Evolutionary conservation across 2,888 invertebrate genomes (phyloP).

Genomic region (Eurois occulta): DNA sequence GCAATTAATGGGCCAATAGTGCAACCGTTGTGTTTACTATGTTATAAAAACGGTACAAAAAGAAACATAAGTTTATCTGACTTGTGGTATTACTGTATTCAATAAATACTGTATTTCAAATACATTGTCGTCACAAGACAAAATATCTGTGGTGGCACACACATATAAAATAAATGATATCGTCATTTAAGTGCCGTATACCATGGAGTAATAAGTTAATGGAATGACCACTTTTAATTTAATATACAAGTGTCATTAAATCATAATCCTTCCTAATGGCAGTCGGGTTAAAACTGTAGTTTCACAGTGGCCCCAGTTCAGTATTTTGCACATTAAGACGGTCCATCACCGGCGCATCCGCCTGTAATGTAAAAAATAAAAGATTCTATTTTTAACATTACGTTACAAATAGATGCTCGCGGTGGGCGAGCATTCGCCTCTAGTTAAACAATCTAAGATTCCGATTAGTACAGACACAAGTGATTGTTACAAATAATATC

Average conservation of each 20-base stretch:
- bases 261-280: not conserved
- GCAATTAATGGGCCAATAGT: not conserved
- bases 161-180: slow-evolving; percentile 1
- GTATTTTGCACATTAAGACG: not conserved
- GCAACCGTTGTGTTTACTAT: not conserved
- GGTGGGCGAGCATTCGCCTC: not conserved
- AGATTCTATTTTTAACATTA: too few species aligned
- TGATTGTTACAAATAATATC: not conserved
- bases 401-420: not conserved
- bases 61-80: not conserved
- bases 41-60: not conserved
- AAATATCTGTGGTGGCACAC: not conserved
- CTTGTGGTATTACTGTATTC: slow-evolving; percentile 55
- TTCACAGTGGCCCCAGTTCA: not conserved
- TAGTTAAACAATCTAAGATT: not conserved
- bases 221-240: slow-evolving; percentile 6
- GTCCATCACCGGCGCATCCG: not conserved
- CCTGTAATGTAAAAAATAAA: not conserved
- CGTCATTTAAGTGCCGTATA: not conserved
- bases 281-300: not conserved
- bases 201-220: slow-evolving; percentile 39
- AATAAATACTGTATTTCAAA: slow-evolving; percentile 1
- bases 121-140: slow-evolving; percentile 8
- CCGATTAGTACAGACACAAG: too few species aligned
- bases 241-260: not conserved